Conservation (phyloP, 2,797 vertebrate species). For the Myiotriccus ornatus region DNA sequence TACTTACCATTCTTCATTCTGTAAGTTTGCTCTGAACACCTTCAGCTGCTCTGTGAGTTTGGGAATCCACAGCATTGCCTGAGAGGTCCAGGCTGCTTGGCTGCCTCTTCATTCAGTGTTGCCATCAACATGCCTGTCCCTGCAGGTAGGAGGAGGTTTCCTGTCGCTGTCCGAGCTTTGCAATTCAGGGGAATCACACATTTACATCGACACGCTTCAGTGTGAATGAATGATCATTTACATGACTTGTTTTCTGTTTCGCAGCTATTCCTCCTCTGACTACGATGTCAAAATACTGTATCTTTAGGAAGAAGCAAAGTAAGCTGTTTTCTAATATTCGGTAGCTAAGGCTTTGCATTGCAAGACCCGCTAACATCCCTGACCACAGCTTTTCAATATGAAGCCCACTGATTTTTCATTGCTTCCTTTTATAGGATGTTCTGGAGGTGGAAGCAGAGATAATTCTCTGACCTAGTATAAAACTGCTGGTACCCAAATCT, state of each 20-base stretch:
- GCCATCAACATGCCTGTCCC: background rate
- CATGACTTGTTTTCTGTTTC: background rate
- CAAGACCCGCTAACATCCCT: background rate
- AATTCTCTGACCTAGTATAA: background rate
- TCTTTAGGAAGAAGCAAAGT: background rate
- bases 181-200: background rate
- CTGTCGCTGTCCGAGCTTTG: background rate
- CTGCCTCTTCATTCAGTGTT: background rate
- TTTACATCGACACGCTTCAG: background rate
- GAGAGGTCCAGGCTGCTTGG: background rate
- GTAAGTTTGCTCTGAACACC: background rate
- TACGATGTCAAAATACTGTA: background rate
- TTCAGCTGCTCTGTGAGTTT: background rate
- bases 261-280: background rate
- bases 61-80: background rate
- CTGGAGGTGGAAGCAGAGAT: background rate
- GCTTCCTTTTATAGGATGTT: background rate
- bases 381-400: background rate
- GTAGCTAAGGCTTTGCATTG: background rate
- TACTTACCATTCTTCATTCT: background rate
- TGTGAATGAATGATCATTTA: background rate
- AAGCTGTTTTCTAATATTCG: background rate
- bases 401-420: background rate
- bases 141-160: background rate
- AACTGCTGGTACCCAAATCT: background rate